These are phyloP conservation scores for Cheilosia grossa DNA, from an alignment of 2,888 invertebrate genomes.

Conservation along the genomic window DNA sequence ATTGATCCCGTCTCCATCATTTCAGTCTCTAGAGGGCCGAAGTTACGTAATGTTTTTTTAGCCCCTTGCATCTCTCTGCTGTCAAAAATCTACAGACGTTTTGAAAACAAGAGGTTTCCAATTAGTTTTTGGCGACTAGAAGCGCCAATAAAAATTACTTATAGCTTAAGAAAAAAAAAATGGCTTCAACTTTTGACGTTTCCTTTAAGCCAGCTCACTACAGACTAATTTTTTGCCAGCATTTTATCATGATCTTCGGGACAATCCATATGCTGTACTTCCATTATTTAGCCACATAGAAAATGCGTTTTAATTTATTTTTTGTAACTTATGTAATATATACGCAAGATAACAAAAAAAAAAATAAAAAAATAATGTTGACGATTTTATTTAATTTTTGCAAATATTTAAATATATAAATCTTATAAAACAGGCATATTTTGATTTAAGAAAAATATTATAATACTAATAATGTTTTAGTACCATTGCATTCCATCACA, in stretches of 20 bases:
- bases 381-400: constrained; percentile 23
- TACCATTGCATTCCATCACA: constrained; percentile 52
- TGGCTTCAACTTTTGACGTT: too few relatives aligned
- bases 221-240: not conserved
- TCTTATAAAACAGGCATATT: constrained; percentile 3
- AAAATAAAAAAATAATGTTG: constrained; percentile 10
- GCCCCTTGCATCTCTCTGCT: too few relatives aligned
- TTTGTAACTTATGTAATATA: constrained; percentile 14
- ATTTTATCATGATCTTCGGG: constrained; percentile 16
- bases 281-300: constrained; percentile 5
- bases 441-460: constrained; percentile 6
- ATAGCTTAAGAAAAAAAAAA: too few relatives aligned
- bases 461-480: not conserved
- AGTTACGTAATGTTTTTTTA: too few relatives aligned
- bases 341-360: not conserved
- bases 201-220: not conserved
- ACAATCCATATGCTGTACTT: not conserved
- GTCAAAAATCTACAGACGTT: too few relatives aligned
- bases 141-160: too few relatives aligned
- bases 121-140: too few relatives aligned
- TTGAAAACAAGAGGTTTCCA: too few relatives aligned
- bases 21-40: too few relatives aligned
- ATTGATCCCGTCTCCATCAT: too few relatives aligned
- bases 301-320: constrained; percentile 1
- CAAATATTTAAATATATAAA: constrained; percentile 15